A percentile compares a stretch with the other conserved stretches of the same genome.
phyloP scores from a whole-genome alignment of 2,888 invertebrate species.

The Drosophila helvetica region DNA sequence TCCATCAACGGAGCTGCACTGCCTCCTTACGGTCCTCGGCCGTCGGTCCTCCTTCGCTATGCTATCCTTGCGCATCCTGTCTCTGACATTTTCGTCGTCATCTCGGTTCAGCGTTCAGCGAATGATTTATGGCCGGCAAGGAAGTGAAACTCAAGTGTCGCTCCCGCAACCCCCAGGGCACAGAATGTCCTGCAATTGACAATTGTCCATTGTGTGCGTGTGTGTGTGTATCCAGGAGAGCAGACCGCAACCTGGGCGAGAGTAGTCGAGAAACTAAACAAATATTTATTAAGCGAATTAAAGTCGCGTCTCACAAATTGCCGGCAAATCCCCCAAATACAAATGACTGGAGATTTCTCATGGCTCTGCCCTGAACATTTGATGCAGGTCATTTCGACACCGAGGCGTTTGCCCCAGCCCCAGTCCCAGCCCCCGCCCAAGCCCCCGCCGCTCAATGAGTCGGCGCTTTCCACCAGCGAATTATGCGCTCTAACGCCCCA shows the following conservation, averaged over 20 bases:
- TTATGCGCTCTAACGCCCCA: conserved; percentile 73
- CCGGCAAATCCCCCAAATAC: conserved; percentile 69
- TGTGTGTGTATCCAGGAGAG: background rate
- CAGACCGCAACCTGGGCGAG: conserved; percentile 16
- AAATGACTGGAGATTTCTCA: conserved; percentile 72
- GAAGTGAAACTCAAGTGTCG: conserved; percentile 57
- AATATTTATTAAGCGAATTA: conserved; percentile 78
- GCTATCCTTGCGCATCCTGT: conserved; percentile 64
- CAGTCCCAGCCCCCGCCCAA: background rate
- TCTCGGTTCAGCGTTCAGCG: conserved; percentile 52
- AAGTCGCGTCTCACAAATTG: conserved; percentile 60
- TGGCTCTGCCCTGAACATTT: conserved; percentile 23
- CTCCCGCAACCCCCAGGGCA: conserved; percentile 32
- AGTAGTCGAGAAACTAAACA: conserved; percentile 50
- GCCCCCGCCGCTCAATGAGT: conserved; percentile 39
- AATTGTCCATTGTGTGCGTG: conserved; percentile 58
- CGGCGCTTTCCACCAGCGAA: conserved; percentile 59
- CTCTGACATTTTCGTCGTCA: conserved; percentile 73
- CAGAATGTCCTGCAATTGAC: conserved; percentile 69
- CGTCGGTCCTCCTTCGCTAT: background rate
- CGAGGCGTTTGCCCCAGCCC: conserved; percentile 16
- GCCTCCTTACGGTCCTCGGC: conserved; percentile 1
- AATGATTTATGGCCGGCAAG: conserved; percentile 66
- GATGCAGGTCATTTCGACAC: conserved; percentile 45
- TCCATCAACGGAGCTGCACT: conserved; percentile 71